phyloP scores from a whole-genome alignment of 2,888 invertebrate species.

The Tinea semifulvella region DNA sequence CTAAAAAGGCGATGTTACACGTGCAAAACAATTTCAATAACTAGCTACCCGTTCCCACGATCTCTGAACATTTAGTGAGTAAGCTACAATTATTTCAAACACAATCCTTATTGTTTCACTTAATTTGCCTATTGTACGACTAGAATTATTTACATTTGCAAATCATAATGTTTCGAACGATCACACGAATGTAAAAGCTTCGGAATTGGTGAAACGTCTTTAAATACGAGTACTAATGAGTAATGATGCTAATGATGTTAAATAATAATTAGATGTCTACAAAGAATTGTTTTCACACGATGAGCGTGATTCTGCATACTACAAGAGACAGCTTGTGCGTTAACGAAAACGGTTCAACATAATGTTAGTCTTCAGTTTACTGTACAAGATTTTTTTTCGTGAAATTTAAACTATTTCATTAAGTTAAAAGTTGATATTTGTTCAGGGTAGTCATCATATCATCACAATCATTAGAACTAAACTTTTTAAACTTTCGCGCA shows the following conservation, averaged over 20 bases:
- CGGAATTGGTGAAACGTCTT: constrained; percentile 1
- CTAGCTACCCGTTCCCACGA: constrained; percentile 51
- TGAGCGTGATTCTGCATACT: neutral
- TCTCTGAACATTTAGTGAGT: constrained; percentile 48
- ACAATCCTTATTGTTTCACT: constrained; percentile 63
- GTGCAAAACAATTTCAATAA: constrained; percentile 4
- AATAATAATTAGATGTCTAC: constrained; percentile 2
- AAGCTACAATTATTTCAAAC: constrained; percentile 50
- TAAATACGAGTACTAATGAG: neutral
- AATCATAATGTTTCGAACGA: constrained; percentile 33
- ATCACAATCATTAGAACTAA: too few relatives aligned
- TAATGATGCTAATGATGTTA: neutral
- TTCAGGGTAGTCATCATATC: neutral
- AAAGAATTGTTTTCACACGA: constrained; percentile 8
- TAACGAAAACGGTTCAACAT: too few relatives aligned
- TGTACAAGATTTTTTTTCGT: too few relatives aligned
- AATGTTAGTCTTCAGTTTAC: too few relatives aligned
- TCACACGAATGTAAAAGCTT: constrained; percentile 11
- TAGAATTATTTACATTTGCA: constrained; percentile 52
- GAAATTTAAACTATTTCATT: constrained; percentile 17
- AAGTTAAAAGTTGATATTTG: neutral
- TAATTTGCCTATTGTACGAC: constrained; percentile 60
- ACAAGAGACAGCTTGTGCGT: neutral
- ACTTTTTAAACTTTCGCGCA: too few relatives aligned
- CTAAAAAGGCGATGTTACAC: neutral